Evolutionary conservation across 1,140 invertebrate species (phyloP).

Genomic region (Zophobas atratus): DNA sequence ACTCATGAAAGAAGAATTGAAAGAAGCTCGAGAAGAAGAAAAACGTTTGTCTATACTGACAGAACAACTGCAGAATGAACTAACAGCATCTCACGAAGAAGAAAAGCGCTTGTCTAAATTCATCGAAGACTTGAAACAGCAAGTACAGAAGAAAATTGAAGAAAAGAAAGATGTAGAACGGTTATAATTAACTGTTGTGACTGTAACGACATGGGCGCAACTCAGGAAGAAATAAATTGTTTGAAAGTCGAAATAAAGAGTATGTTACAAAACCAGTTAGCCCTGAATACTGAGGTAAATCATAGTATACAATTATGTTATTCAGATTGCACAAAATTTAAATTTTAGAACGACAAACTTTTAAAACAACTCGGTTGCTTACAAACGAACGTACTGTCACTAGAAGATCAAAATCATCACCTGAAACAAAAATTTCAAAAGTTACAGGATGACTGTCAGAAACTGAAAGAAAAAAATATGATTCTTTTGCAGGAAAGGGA

Average conservation of each 20-base stretch:
- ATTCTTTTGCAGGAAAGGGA: conserved; percentile 1
- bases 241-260: conserved; percentile 33
- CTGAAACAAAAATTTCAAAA: conserved; percentile 13
- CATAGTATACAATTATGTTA: not conserved
- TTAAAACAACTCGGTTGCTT: conserved; percentile 5
- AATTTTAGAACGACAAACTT: conserved; percentile 26
- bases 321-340: too few species aligned
- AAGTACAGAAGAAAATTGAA: conserved; percentile 21
- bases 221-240: conserved; percentile 16
- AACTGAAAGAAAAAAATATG: conserved; percentile 22
- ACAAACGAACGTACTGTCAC: not conserved
- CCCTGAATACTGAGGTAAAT: conserved; percentile 18
- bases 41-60: conserved; percentile 3
- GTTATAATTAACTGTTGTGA: not conserved
- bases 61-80: conserved; percentile 4
- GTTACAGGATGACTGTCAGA: not conserved
- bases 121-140: conserved; percentile 6
- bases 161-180: conserved; percentile 1
- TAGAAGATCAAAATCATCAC: conserved; percentile 27
- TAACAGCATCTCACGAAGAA: conserved; percentile 5
- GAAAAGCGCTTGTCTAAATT: conserved; percentile 16
- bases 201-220: not conserved
- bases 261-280: conserved; percentile 16
- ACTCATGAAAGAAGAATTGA: not conserved
- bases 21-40: conserved; percentile 21